Evolutionary conservation across 2,797 vertebrate species (phyloP).

Genomic region (Pantherophis alleghaniensis): DNA sequence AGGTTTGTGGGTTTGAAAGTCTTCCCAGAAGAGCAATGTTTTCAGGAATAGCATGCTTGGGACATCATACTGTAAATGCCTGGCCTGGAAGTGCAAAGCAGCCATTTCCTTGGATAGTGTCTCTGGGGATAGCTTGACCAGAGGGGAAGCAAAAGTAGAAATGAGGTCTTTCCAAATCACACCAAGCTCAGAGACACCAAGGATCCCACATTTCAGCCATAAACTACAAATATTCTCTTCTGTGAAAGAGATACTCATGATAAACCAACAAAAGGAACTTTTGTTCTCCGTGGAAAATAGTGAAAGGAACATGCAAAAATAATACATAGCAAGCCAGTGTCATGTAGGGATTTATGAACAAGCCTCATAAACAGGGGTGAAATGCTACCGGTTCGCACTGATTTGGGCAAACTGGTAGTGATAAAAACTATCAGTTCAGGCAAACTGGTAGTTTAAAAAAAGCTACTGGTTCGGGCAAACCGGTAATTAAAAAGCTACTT

Average conservation of each 20-base stretch:
- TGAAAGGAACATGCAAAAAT: background rate
- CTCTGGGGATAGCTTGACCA: rapidly evolving
- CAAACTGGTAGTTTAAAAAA: too few species aligned
- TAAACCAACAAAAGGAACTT: background rate
- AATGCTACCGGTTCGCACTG: too few species aligned
- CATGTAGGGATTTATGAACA: background rate
- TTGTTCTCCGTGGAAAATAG: background rate
- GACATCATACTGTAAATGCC: rapidly evolving
- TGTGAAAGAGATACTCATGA: background rate
- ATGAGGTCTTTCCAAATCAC: background rate
- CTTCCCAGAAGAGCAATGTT: background rate
- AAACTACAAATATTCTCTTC: background rate
- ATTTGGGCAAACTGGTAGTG: too few species aligned
- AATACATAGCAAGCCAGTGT: background rate
- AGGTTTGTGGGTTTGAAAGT: background rate
- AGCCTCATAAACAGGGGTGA: background rate
- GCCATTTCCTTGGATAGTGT: rapidly evolving
- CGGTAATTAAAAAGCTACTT: too few species aligned
- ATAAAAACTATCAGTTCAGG: too few species aligned
- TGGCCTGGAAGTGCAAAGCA: rapidly evolving
- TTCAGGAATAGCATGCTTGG: background rate
- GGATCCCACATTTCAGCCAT: background rate
- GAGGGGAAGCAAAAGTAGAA: rapidly evolving
- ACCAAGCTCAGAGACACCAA: background rate
- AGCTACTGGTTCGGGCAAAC: too few species aligned